Base-by-base conservation (phyloP, 2,113 vertebrate genomes). In the Hystrix cristata region DNA sequence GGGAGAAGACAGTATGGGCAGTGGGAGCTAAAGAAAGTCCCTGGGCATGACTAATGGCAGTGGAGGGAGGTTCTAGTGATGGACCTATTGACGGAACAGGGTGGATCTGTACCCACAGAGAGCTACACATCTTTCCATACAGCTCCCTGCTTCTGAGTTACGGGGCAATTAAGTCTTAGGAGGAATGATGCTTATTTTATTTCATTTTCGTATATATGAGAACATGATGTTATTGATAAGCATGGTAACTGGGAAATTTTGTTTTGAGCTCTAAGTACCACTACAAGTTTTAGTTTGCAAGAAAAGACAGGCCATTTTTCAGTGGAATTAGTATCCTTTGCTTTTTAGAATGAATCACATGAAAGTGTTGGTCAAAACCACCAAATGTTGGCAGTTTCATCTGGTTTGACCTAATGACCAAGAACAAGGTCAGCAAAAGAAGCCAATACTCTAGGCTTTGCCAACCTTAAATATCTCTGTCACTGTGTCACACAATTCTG, bases 171-270 rank as follows among this genome's bases (percentile, higher is more conserved):
- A 94, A 34, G 25, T 62, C 25, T 88, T 83, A 89, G 21, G 38
- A 69, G 53, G 11, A 31, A 38, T 92, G 34, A 16, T 57, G 82
- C 72, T 59, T 43, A 38, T 71, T 78, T 59, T 43, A 38, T 71
- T 46, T 85, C 25, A 27, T 60, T 16, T 16, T 82, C 74, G 81
- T 83, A 13, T 83, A 13, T 59, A 57, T 60, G 29, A 92, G 43
- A 84, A 97, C 76, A 29, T 51, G 55, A 72, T 90, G 93, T 90
- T 86, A 67, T 81, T 83, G 43, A 69, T 69, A 71, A 95, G 84
- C 64, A 48, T 55, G 46, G 18, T 38, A 46, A 81, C 18, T 78
- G 13, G 62, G 81, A 76, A 84, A 81, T 83, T 95, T 60, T 60
- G 12, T 87, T 95, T 90, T 9, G 69, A 90, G 53, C 1, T 60